Base-by-base conservation (phyloP, 2,888 invertebrate genomes). In the Sceliomorpha sp. region DNA sequence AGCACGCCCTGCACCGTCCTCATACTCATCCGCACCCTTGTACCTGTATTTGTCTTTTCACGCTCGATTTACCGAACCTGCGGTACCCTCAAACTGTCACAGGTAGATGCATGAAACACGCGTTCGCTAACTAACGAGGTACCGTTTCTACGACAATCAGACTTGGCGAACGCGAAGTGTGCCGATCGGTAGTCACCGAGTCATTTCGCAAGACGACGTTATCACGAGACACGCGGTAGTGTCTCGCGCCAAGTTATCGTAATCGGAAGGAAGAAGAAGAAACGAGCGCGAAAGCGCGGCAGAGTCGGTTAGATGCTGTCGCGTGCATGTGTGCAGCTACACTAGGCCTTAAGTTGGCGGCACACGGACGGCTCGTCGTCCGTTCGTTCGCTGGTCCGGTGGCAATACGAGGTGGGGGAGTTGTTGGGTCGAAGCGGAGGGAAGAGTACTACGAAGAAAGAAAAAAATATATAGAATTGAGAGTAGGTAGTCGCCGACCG, bases 261-360 rank as follows among this genome's bases (percentile, higher is more conserved):
- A 74, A 75, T n/a, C n/a, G 78, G 73, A 75, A 77, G 74, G 64
- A 72, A 72, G 74, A 73, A 63, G 70, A 37, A 60, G 50, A 51
- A 48, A 50, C 66, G 70, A 63, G 63, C 73, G 76, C 76, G 77
- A 76, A 73, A 72, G 70, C 73, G 75, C 67, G 64, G 58, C 55
- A 53, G 66, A 51, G 45, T 59, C 59, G 82, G 77, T 79, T 80
- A 81, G 86, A 86, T 86, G 87, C 83, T 84, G 82, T 85, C 85
- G 85, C 87, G 83, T 83, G 85, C 85, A 87, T 84, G 86, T 84
- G 85, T 85, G 85, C 87, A 85, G 86, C 87, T 82, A 86, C 85
- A 87, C 86, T 84, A 83, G 79, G 75, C 78, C 80, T 72, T 80
- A 82, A 80, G 78, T 79, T 80, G 83, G 77, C 78, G 75, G 82